phyloP scores from a whole-genome alignment of 2,113 vertebrate species.

The Microtus montanus region DNA sequence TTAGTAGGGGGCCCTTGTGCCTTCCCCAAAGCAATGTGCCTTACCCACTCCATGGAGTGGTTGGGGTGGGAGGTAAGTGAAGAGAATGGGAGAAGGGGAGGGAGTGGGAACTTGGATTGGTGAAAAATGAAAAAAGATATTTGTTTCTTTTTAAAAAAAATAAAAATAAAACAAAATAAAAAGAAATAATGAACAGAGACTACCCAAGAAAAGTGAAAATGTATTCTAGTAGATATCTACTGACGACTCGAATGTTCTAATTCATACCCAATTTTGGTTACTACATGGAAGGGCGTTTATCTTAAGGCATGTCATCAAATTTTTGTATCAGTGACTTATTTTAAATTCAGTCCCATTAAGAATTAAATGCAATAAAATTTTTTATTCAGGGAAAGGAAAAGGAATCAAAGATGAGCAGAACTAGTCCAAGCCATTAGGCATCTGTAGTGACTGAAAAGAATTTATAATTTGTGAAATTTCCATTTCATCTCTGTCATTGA shows the following conservation, averaged over 20 bases:
- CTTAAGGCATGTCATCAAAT: not conserved
- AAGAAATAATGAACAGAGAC: not conserved
- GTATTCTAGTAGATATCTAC: not conserved
- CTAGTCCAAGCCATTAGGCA: not conserved
- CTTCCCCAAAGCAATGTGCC: too few species aligned
- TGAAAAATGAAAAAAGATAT: too few species aligned
- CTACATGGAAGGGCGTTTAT: not conserved
- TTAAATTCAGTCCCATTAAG: constrained; percentile 48
- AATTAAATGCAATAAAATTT: constrained; percentile 35
- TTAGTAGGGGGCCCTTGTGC: too few species aligned
- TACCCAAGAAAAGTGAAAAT: not conserved
- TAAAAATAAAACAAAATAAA: too few species aligned
- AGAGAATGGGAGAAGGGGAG: too few species aligned
- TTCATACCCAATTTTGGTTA: not conserved
- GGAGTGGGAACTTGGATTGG: too few species aligned
- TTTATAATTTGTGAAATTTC: constrained; percentile 18
- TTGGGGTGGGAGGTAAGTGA: too few species aligned
- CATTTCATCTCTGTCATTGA: not conserved
- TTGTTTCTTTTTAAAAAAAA: too few species aligned
- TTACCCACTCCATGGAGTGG: too few species aligned
- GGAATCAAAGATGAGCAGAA: not conserved
- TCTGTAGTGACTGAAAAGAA: not conserved
- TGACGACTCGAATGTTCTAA: constrained; percentile 1
- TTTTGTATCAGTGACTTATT: constrained; percentile 13
- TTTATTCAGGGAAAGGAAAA: constrained; percentile 5